These are phyloP conservation scores for Rhipidura dahli DNA, from an alignment of 2,113 vertebrate genomes.

Conservation along the genomic window DNA sequence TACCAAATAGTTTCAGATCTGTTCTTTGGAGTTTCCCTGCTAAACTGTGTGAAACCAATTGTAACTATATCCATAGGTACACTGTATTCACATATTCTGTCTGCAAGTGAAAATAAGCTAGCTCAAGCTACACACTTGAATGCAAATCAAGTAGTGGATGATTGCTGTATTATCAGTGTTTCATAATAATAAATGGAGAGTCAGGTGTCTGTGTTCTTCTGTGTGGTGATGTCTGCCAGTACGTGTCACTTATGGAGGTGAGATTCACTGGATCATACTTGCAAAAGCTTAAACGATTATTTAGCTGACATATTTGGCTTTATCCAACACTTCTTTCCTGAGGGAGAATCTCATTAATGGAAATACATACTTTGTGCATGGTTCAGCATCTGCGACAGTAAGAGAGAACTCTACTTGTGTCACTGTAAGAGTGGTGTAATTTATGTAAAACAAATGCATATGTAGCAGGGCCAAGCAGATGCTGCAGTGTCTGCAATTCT, in stretches of 20 bases:
- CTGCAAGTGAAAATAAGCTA: background rate
- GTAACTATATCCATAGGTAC: background rate
- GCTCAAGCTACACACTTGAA: background rate
- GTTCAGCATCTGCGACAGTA: background rate
- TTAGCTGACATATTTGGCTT: background rate
- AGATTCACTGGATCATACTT: background rate
- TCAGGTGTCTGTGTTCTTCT: background rate
- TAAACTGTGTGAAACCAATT: background rate
- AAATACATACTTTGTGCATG: background rate
- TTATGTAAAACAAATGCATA: conserved; percentile 6
- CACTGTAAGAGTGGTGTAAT: background rate
- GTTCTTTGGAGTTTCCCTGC: background rate
- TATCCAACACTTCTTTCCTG: background rate
- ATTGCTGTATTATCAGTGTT: background rate
- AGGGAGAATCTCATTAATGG: background rate
- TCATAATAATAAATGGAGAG: background rate
- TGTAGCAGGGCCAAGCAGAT: conserved; percentile 8
- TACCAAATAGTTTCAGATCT: background rate
- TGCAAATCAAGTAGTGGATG: background rate
- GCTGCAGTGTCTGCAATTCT: conserved; percentile 4
- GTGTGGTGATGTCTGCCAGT: background rate
- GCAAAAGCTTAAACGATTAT: background rate
- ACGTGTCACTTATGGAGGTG: background rate
- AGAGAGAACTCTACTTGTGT: background rate
- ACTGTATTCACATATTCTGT: background rate